Percentiles rank a stretch among this genome's conserved stretches.
phyloP scores from a whole-genome alignment of 1,140 invertebrate species.

The Muscidifurax raptorellus region DNA sequence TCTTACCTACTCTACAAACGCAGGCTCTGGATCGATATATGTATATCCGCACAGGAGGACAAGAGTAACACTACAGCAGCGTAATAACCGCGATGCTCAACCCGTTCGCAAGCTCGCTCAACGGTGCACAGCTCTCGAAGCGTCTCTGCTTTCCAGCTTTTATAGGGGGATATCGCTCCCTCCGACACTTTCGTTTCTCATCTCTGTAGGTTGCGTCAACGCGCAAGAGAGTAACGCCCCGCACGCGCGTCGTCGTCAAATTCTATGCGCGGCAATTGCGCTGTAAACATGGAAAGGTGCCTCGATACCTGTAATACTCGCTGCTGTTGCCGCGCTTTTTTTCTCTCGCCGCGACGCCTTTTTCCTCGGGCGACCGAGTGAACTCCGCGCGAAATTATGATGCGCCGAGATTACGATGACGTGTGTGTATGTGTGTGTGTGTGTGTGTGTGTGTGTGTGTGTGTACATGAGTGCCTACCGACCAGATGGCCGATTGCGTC shows the following conservation, averaged over 20 bases:
- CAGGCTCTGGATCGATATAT: background rate
- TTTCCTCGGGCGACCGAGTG: constrained; percentile 33
- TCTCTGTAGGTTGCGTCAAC: constrained; percentile 17
- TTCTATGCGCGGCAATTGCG: constrained; percentile 5
- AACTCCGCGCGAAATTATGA: constrained; percentile 25
- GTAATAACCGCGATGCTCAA: background rate
- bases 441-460: background rate
- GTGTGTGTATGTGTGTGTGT: background rate
- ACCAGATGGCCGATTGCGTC: constrained; percentile 26
- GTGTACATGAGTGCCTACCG: background rate
- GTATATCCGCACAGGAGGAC: no score
- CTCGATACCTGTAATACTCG: background rate
- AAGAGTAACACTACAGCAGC: background rate
- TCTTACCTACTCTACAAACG: background rate
- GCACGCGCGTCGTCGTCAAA: background rate
- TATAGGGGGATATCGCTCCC: constrained; percentile 35
- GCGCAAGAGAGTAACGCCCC: background rate
- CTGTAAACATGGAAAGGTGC: constrained; percentile 20
- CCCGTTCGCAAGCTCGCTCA: constrained; percentile 7
- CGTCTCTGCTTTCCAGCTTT: constrained; percentile 34
- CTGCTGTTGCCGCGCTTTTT: background rate
- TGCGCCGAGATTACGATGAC: constrained; percentile 3
- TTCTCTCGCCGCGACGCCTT: constrained; percentile 13
- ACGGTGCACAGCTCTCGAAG: background rate
- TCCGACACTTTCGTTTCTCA: constrained; percentile 22